These are phyloP conservation scores for Lasioglossum vierecki DNA, from an alignment of 2,888 invertebrate species.

Conservation along the genomic window DNA sequence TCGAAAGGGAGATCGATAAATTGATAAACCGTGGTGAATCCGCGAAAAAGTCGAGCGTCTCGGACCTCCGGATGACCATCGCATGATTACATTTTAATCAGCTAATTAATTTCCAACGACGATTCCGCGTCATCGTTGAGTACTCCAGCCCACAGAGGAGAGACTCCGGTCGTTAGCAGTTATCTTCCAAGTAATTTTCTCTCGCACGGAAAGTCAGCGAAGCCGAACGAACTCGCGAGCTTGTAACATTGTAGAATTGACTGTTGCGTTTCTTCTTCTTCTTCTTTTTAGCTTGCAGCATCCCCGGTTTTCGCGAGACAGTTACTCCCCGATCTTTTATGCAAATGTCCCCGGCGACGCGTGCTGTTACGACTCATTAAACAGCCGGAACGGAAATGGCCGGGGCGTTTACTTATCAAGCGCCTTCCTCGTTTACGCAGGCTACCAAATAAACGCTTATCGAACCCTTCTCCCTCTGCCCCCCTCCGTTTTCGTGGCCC, in stretches of 20 bases:
- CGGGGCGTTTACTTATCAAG: constrained; percentile 62
- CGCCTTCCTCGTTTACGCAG: constrained; percentile 59
- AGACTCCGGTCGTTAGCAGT: neutral
- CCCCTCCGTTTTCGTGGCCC: neutral
- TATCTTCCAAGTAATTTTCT: constrained; percentile 6
- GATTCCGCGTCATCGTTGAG: neutral
- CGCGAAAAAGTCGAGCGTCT: neutral
- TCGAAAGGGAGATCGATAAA: neutral
- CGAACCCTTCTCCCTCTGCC: constrained; percentile 3
- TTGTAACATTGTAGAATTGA: neutral
- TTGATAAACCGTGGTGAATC: neutral
- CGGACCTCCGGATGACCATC: neutral
- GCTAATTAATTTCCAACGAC: neutral
- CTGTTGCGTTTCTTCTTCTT: neutral
- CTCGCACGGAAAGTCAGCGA: neutral
- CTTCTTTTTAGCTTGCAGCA: neutral
- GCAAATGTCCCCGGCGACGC: constrained; percentile 48
- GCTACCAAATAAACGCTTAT: constrained; percentile 52
- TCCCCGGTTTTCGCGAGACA: constrained; percentile 26
- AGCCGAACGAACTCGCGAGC: neutral
- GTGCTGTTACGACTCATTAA: constrained; percentile 68
- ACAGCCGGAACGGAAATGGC: constrained; percentile 63
- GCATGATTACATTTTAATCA: neutral
- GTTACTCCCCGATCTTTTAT: constrained; percentile 51
- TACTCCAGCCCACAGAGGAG: neutral